Conservation (phyloP, 2,888 invertebrate genomes). For the Lottia gigantea region DNA sequence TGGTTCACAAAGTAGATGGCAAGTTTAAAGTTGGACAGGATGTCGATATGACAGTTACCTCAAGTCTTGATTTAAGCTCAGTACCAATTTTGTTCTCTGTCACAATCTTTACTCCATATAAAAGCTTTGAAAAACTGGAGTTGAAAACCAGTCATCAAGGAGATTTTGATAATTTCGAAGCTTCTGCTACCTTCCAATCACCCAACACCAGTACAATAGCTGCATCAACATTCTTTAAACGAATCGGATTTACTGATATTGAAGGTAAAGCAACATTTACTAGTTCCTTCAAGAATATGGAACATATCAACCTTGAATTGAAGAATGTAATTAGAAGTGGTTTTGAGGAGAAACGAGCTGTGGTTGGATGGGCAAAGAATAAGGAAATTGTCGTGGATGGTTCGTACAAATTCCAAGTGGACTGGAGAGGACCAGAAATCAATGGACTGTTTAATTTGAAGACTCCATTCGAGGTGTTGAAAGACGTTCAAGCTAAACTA, state of each 20-base stretch:
- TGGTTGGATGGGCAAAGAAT: slow-evolving; percentile 10
- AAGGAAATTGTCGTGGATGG: slow-evolving; percentile 7
- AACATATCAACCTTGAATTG: neutral
- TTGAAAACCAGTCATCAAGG: slow-evolving; percentile 26
- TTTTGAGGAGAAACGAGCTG: neutral
- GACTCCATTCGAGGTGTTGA: slow-evolving; percentile 25
- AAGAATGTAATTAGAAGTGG: neutral
- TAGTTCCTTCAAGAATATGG: slow-evolving; percentile 9
- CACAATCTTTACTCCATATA: slow-evolving; percentile 11
- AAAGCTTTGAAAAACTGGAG: slow-evolving; percentile 30
- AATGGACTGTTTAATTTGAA: slow-evolving; percentile 16
- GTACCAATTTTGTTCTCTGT: neutral
- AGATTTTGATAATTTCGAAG: slow-evolving; percentile 13
- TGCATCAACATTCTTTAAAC: neutral
- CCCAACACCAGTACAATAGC: slow-evolving; percentile 1
- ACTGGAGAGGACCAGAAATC: neutral
- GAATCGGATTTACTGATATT: neutral
- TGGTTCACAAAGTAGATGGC: neutral
- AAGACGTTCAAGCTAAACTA: slow-evolving; percentile 23
- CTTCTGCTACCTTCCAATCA: slow-evolving; percentile 14
- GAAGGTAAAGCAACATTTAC: slow-evolving; percentile 9
- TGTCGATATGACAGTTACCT: slow-evolving; percentile 12
- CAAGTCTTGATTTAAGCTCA: slow-evolving; percentile 11
- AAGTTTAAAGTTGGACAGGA: slow-evolving; percentile 12
- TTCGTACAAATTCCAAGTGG: neutral